Evolutionary conservation across 2,888 invertebrate species (phyloP).

Genomic region (Pristionchus mayeri): DNA sequence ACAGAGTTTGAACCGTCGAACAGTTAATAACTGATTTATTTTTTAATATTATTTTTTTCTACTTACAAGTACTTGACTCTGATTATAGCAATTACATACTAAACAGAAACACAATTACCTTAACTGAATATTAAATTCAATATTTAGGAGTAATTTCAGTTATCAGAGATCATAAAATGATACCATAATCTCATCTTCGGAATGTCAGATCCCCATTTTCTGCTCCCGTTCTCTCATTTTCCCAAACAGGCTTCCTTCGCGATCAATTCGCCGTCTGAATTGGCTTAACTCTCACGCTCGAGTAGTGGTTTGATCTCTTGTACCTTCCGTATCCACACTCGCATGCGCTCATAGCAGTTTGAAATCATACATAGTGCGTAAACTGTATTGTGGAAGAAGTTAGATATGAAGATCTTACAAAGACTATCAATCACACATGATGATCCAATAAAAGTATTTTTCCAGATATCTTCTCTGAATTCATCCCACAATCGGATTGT

Average conservation of each 20-base stretch:
- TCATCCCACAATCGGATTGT: too few species aligned
- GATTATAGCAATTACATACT: not conserved
- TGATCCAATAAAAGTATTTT: too few species aligned
- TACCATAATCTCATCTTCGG: not conserved
- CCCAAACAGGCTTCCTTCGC: not conserved
- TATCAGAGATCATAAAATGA: not conserved
- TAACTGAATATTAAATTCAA: too few species aligned
- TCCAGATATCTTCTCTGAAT: too few species aligned
- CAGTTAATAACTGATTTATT: slow-evolving; percentile 22
- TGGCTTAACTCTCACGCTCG: slow-evolving; percentile 1
- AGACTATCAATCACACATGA: too few species aligned
- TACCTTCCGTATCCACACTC: too few species aligned
- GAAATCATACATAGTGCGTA: too few species aligned
- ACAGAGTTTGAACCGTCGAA: not conserved
- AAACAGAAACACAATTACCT: not conserved
- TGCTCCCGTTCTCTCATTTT: not conserved
- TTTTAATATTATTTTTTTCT: not conserved
- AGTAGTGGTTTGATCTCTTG: not conserved
- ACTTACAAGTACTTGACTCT: not conserved
- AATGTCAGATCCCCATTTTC: not conserved
- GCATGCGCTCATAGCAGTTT: too few species aligned
- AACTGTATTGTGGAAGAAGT: too few species aligned
- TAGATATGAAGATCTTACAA: too few species aligned
- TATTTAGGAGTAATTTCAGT: not conserved
- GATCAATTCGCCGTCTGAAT: not conserved